These are phyloP conservation scores for Thymallus thymallus DNA, from an alignment of 2,113 vertebrate species.

Conservation along the genomic window DNA sequence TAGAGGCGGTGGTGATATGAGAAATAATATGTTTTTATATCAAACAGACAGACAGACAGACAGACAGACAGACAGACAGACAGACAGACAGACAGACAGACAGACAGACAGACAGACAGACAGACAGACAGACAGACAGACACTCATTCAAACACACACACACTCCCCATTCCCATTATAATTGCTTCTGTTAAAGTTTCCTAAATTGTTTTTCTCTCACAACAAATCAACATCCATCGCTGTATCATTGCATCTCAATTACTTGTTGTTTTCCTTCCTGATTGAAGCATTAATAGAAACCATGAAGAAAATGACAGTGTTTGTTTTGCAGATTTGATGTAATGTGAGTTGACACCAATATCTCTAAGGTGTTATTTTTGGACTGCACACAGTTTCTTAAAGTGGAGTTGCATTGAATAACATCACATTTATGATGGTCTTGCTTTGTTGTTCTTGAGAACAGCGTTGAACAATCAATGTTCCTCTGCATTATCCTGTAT, in stretches of 20 bases:
- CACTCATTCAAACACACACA: neutral
- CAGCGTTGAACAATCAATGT: too few relatives aligned
- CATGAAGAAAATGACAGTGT: neutral
- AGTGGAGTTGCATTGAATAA: neutral
- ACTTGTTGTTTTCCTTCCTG: neutral
- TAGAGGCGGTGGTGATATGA: too few relatives aligned
- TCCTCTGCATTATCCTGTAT: too few relatives aligned
- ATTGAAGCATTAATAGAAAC: neutral
- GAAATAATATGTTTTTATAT: too few relatives aligned
- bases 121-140: neutral
- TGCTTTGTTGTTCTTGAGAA: neutral
- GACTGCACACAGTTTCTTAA: neutral
- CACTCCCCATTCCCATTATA: neutral
- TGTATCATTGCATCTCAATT: neutral
- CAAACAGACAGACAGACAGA: neutral
- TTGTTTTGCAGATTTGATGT: neutral
- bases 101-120: neutral
- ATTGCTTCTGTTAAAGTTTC: neutral
- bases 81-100: neutral
- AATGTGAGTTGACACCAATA: slow-evolving; percentile 1
- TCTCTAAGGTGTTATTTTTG: neutral
- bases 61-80: neutral
- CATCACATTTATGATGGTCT: neutral
- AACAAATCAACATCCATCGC: slow-evolving; percentile 10
- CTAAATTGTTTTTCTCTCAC: neutral